These are phyloP conservation scores for Polyploca ridens DNA, from an alignment of 2,888 invertebrate species.

Conservation along the genomic window DNA sequence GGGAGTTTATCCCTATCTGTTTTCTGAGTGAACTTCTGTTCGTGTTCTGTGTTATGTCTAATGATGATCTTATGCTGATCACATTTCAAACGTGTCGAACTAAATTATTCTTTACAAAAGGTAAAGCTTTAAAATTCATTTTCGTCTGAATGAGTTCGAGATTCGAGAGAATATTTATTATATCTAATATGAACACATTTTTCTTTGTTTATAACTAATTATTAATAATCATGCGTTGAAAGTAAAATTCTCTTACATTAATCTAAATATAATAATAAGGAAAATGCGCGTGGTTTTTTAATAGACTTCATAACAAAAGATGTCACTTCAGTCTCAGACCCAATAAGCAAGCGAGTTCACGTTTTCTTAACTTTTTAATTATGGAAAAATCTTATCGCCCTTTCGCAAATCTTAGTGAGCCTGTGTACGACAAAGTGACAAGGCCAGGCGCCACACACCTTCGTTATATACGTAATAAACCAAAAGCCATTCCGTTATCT, in stretches of 20 bases:
- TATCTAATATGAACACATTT: too few relatives aligned
- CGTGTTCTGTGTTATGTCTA: too few relatives aligned
- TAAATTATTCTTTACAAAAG: too few relatives aligned
- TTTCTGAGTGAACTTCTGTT: too few relatives aligned
- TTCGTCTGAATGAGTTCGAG: too few relatives aligned
- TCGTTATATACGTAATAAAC: conserved; percentile 19
- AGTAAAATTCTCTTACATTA: too few relatives aligned
- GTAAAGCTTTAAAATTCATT: too few relatives aligned
- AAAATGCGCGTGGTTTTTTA: neutral
- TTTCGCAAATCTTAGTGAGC: neutral
- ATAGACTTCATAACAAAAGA: neutral
- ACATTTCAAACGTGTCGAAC: neutral
- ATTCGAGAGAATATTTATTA: too few relatives aligned
- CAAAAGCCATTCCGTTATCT: conserved; percentile 41
- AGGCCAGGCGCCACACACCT: conserved; percentile 14
- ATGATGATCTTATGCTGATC: too few relatives aligned
- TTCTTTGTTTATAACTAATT: too few relatives aligned
- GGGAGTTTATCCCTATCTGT: neutral
- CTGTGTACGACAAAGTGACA: conserved; percentile 6
- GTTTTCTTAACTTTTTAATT: neutral
- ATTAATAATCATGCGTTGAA: too few relatives aligned
- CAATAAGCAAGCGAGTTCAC: neutral
- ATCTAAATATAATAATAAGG: neutral
- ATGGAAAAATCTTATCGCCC: neutral
- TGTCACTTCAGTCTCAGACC: neutral